Evolutionary conservation across 2,797 vertebrate species (phyloP).

Genomic region (Eremophila alpestris): DNA sequence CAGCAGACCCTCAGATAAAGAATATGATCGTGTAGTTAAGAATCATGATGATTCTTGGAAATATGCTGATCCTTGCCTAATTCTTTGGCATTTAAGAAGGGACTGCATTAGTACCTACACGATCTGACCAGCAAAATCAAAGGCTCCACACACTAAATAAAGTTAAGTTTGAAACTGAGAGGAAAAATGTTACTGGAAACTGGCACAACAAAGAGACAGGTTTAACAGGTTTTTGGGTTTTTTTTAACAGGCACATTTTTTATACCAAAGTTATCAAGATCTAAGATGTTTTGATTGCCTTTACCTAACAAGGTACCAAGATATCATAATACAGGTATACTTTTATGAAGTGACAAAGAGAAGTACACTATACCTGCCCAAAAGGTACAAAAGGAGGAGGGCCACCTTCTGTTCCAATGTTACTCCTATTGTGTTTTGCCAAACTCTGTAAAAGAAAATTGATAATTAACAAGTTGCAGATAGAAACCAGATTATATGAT

Average conservation of each 20-base stretch:
- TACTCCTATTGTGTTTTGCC: constrained; percentile 94
- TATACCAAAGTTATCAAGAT: neutral
- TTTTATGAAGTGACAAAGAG: neutral
- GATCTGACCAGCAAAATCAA: neutral
- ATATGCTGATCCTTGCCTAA: neutral
- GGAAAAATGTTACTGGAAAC: neutral
- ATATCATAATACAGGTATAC: neutral
- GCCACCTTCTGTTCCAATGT: constrained; percentile 95
- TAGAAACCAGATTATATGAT: neutral
- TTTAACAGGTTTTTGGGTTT: neutral
- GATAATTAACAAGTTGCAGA: neutral
- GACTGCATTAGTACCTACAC: neutral
- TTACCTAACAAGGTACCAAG: neutral
- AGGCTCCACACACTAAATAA: neutral
- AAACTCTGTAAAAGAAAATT: constrained; percentile 83
- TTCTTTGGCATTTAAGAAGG: neutral
- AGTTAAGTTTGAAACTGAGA: neutral
- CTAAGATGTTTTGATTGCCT: neutral
- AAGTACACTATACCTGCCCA: constrained; percentile 86
- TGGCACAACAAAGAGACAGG: neutral
- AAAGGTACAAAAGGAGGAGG: constrained; percentile 97
- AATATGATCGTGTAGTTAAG: neutral
- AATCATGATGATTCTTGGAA: neutral
- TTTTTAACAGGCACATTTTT: neutral
- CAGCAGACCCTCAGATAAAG: neutral